Evolutionary conservation across 2,888 invertebrate species (phyloP).

Genomic region (Pammene aurita): DNA sequence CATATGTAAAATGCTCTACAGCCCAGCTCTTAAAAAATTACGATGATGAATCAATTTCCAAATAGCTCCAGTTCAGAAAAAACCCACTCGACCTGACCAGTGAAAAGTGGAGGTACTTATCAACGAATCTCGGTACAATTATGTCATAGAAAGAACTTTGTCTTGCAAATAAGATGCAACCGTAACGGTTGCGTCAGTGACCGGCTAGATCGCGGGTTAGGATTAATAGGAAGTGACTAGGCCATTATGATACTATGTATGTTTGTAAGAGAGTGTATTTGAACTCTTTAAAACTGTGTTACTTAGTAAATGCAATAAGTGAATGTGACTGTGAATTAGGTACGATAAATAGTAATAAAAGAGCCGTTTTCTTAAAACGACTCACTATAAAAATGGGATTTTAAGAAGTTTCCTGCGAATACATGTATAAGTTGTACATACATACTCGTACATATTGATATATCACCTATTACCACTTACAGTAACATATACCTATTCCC

Average conservation of each 20-base stretch:
- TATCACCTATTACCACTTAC: too few species aligned
- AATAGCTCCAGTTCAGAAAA: neutral
- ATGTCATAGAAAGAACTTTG: slow-evolving; percentile 45
- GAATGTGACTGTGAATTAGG: too few species aligned
- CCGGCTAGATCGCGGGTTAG: neutral
- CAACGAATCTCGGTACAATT: slow-evolving; percentile 32
- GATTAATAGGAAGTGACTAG: slow-evolving; percentile 22
- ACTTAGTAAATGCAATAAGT: too few species aligned
- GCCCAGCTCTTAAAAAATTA: too few species aligned
- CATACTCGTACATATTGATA: too few species aligned
- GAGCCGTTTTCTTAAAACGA: too few species aligned
- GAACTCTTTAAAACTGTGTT: neutral
- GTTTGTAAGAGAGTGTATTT: neutral
- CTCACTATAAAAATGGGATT: too few species aligned
- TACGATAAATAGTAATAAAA: too few species aligned
- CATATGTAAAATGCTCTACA: too few species aligned
- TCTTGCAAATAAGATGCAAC: slow-evolving; percentile 51
- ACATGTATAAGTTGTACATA: too few species aligned
- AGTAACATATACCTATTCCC: too few species aligned
- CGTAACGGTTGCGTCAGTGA: slow-evolving; percentile 47
- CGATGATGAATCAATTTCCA: neutral
- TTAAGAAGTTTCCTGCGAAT: too few species aligned
- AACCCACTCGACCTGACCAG: neutral
- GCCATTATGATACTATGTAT: neutral
- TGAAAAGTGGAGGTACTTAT: slow-evolving; percentile 4